Conservation (phyloP, 2,113 vertebrate species). For the Dipodomys stephensi region DNA sequence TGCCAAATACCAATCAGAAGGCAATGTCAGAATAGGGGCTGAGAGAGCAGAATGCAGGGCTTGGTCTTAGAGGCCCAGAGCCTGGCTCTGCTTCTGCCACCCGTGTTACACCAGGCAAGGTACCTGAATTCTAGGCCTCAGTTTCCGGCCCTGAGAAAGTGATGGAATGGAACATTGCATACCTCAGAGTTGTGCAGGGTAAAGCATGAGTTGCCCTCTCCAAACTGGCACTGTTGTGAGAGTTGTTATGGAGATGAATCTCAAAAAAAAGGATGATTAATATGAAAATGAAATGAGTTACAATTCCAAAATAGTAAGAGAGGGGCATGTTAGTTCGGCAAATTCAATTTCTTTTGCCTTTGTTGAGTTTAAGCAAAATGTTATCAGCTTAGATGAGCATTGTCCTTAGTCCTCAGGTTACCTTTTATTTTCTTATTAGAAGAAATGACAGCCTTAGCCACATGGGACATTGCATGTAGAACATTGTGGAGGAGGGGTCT, state of each 20-base stretch:
- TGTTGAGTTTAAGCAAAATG: background rate
- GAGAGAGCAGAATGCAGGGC: background rate
- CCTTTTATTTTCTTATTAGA: background rate
- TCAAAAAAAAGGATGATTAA: background rate
- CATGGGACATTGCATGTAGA: background rate
- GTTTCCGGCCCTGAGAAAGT: slow-evolving; percentile 11
- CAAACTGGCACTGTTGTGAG: background rate
- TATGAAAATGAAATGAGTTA: background rate
- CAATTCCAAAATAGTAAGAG: background rate
- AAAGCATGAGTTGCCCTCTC: background rate
- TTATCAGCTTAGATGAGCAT: background rate
- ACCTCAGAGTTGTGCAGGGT: background rate
- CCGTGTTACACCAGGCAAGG: background rate
- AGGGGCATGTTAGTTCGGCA: background rate
- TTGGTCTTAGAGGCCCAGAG: background rate
- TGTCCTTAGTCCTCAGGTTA: background rate
- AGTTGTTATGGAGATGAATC: background rate
- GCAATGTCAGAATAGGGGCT: background rate
- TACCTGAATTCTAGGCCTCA: background rate
- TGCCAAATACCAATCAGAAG: background rate
- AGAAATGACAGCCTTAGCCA: background rate
- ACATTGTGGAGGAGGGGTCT: background rate
- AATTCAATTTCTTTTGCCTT: slow-evolving; percentile 12
- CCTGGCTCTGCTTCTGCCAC: background rate
- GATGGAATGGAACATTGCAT: background rate